Percentiles rank a stretch among this genome's conserved stretches.
Evolutionary conservation across 2,888 invertebrate species (phyloP).

Genomic region (Hololepta plana): DNA sequence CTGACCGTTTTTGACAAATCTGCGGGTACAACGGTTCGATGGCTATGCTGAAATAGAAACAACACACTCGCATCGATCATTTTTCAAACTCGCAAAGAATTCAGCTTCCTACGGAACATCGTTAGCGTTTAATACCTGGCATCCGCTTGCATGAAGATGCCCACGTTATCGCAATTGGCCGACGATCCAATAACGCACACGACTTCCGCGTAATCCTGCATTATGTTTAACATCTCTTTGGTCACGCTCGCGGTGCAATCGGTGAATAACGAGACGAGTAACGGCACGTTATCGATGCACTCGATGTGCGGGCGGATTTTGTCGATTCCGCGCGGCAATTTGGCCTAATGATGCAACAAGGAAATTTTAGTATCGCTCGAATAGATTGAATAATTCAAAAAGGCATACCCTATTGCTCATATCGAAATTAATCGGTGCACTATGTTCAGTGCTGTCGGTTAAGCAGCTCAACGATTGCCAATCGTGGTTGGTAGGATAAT

Average conservation of each 20-base stretch:
- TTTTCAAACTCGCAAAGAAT: slow-evolving; percentile 6
- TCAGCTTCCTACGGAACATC: slow-evolving; percentile 7
- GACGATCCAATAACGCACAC: slow-evolving; percentile 88
- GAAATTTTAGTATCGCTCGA: background rate
- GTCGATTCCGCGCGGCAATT: slow-evolving; percentile 88
- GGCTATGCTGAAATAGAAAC: slow-evolving; percentile 46
- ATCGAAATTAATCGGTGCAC: slow-evolving; percentile 80
- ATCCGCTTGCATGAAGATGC: slow-evolving; percentile 88
- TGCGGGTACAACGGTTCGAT: slow-evolving; percentile 88
- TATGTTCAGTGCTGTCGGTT: slow-evolving; percentile 80
- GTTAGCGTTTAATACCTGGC: slow-evolving; percentile 39
- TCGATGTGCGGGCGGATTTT: slow-evolving; percentile 92
- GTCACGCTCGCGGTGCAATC: slow-evolving; percentile 91
- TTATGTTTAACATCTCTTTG: slow-evolving; percentile 81
- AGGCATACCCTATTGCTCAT: slow-evolving; percentile 71
- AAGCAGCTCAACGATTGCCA: slow-evolving; percentile 72
- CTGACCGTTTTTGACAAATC: slow-evolving; percentile 45
- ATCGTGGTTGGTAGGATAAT: slow-evolving; percentile 36
- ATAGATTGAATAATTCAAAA: background rate
- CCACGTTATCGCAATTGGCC: slow-evolving; percentile 77
- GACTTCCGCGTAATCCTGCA: slow-evolving; percentile 93
- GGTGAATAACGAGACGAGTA: slow-evolving; percentile 92
- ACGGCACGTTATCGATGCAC: slow-evolving; percentile 91
- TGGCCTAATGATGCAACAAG: slow-evolving; percentile 41
- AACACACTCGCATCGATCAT: slow-evolving; percentile 1